phyloP scores from a whole-genome alignment of 2,888 invertebrate genomes.

The Lysandra bellargus region DNA sequence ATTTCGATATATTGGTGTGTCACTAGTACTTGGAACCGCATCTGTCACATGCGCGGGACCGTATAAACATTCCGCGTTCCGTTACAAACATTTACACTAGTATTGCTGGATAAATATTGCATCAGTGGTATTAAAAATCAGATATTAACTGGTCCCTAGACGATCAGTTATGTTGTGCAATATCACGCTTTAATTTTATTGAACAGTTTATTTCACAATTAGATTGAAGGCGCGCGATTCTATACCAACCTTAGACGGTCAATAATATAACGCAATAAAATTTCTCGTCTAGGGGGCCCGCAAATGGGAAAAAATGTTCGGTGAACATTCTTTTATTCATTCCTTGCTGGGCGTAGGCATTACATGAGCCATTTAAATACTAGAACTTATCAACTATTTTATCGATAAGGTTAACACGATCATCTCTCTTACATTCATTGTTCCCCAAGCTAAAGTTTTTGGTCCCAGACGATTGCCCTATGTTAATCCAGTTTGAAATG shows the following conservation, averaged over 20 bases:
- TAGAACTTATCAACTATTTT: not conserved
- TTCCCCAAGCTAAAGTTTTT: not conserved
- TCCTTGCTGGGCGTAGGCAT: too few species aligned
- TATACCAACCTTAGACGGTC: too few species aligned
- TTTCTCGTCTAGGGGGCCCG: too few species aligned
- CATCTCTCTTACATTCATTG: not conserved
- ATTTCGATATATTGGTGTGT: constrained; percentile 14
- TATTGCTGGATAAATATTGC: not conserved
- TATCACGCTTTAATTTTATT: too few species aligned
- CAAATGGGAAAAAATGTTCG: not conserved
- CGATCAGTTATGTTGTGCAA: too few species aligned
- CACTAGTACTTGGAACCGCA: not conserved
- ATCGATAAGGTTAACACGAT: not conserved
- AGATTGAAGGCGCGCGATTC: too few species aligned
- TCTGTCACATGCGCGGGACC: not conserved
- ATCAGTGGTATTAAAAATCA: not conserved
- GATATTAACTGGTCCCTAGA: not conserved
- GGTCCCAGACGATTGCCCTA: not conserved
- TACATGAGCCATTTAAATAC: not conserved
- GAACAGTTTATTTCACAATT: too few species aligned
- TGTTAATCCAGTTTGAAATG: not conserved
- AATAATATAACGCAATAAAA: too few species aligned
- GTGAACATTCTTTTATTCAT: not conserved
- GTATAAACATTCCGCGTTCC: not conserved
- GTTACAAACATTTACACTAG: constrained; percentile 17